A percentile compares a stretch with the other conserved stretches of the same genome.
phyloP scores from a whole-genome alignment of 2,797 vertebrate genomes.

The Pitangus sulphuratus region DNA sequence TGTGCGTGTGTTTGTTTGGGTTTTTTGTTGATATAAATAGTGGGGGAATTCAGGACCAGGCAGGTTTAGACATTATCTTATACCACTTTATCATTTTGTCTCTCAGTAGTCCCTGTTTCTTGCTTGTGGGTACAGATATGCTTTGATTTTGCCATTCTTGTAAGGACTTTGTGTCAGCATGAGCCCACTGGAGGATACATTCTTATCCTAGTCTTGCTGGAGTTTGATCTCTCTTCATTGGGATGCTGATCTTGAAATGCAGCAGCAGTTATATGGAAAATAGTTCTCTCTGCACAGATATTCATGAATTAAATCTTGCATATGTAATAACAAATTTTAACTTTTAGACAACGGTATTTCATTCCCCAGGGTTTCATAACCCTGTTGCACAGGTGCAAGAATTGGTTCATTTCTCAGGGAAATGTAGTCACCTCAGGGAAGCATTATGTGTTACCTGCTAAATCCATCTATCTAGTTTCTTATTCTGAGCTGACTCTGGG shows the following conservation, averaged over 20 bases:
- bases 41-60: slow-evolving; percentile 52
- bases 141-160: slow-evolving; percentile 49
- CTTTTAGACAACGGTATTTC: neutral
- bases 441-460: slow-evolving; percentile 30
- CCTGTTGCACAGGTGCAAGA: neutral
- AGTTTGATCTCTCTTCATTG: neutral
- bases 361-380: slow-evolving; percentile 24
- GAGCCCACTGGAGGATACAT: neutral
- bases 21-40: neutral
- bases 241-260: neutral
- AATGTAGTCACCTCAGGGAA: slow-evolving; percentile 27
- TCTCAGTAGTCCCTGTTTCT: slow-evolving; percentile 21
- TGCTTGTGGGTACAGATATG: slow-evolving; percentile 12
- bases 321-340: slow-evolving; percentile 20
- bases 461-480: slow-evolving; percentile 18
- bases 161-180: neutral
- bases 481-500: neutral
- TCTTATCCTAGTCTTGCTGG: neutral
- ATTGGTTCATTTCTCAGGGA: slow-evolving; percentile 37
- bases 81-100: neutral
- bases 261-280: neutral
- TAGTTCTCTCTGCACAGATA: neutral
- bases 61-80: slow-evolving; percentile 33
- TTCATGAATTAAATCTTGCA: neutral
- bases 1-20: neutral